Base-by-base conservation (phyloP, 2,797 vertebrate genomes). In the Uromys caudimaculatus region DNA sequence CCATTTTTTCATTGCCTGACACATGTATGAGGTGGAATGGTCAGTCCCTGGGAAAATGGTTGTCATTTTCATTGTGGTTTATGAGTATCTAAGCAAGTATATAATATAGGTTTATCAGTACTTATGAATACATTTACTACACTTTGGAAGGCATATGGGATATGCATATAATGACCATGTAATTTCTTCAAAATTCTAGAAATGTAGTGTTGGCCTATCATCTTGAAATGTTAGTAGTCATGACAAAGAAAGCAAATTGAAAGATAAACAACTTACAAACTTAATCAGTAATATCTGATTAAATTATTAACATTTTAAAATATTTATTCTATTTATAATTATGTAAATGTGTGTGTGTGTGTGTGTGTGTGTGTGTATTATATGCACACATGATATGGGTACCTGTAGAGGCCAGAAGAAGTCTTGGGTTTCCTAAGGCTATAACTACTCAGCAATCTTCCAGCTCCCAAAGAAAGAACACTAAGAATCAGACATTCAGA, bases 201-300 rank as follows among this genome's bases (percentile, higher is more conserved):
- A 83, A 91, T 82, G 6, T 6, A 92, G 3, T 84, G 10, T 62
- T 38, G 77, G 79, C 38, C 3, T 86, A 10, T 0, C 67, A 79
- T 62, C 77, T 95, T 52, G 58, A 91, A 97, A 96, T 38, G 54
- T 89, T 32, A 95, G 7, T 64, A 50, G 24, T 96, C 73, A 92
- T 35, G 38, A 86, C 94, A 97, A 10, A 95, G 5, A 95, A 95
- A 92, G 12, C 1, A 76, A 96, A 95, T 21, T 79, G 8, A 82
- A 92, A 84, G 44, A n/a, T 90, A 78, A 92, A 78, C 29, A 85
- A 52, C 8, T 90, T n/a, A 83, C 88, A 73, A 56, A 6, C 13
- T 64, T 82, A 62, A 52, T 93, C 23, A 88, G 35, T 87, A 90
- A 94, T 60, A 88, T 6, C 44, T 87, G 21, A 60, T 83, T 50